phyloP scores from a whole-genome alignment of 2,888 invertebrate genomes.

The Ectemnius continuus region DNA sequence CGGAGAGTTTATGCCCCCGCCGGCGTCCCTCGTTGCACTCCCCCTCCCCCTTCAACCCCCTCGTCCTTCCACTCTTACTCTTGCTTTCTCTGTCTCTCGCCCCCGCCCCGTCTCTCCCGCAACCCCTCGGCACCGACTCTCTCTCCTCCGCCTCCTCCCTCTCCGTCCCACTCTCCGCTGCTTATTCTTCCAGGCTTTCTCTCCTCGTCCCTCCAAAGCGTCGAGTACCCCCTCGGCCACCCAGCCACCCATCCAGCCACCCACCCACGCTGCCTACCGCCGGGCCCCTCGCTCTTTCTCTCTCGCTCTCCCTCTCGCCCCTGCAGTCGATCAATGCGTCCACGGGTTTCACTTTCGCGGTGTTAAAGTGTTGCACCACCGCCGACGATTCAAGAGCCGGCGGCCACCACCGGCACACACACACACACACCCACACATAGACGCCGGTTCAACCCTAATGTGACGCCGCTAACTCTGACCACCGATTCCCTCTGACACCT shows the following conservation, averaged over 20 bases:
- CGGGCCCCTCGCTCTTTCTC: constrained; percentile 76
- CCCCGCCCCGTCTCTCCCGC: background rate
- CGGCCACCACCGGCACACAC: constrained; percentile 19
- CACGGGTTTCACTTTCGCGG: constrained; percentile 78
- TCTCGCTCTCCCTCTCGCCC: constrained; percentile 68
- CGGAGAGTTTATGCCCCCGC: constrained; percentile 70
- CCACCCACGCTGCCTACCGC: constrained; percentile 54
- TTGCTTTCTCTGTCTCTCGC: constrained; percentile 47
- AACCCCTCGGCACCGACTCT: background rate
- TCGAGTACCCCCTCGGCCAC: background rate
- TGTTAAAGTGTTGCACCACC: constrained; percentile 75
- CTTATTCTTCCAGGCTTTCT: constrained; percentile 12
- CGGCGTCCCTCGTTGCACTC: constrained; percentile 78
- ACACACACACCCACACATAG: too few species aligned
- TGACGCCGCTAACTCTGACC: too few species aligned
- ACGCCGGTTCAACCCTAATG: constrained; percentile 23
- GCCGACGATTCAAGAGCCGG: constrained; percentile 54
- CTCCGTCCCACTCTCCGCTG: constrained; percentile 48
- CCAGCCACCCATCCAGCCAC: background rate
- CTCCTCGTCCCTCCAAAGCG: constrained; percentile 44
- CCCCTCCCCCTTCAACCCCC: constrained; percentile 65
- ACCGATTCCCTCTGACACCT: too few species aligned
- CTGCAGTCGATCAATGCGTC: constrained; percentile 79
- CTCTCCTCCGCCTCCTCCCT: background rate
- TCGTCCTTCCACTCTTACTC: constrained; percentile 75